These are phyloP conservation scores for Telmatochromis brachygnathus DNA, from an alignment of 2,113 vertebrate genomes.

Conservation along the genomic window DNA sequence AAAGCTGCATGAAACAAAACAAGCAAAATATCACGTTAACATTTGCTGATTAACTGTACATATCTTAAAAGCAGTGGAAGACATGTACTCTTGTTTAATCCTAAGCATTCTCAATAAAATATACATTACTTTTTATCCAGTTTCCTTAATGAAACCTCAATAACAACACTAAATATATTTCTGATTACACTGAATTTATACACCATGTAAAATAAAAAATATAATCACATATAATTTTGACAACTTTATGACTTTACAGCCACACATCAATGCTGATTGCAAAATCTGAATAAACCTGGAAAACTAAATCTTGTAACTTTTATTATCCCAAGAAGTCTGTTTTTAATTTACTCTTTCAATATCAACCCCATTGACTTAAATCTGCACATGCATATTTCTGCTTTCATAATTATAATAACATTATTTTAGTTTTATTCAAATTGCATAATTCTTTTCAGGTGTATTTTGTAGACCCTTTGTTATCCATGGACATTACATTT, in stretches of 20 bases:
- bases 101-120: neutral
- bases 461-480: neutral
- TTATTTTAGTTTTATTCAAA: neutral
- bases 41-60: neutral
- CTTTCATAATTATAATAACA: rapidly evolving
- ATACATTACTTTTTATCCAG: neutral
- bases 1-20: neutral
- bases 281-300: neutral
- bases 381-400: neutral
- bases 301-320: neutral
- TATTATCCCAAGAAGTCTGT: neutral
- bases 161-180: neutral
- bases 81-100: neutral
- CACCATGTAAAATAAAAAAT: neutral
- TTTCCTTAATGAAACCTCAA: neutral
- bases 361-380: neutral
- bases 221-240: rapidly evolving
- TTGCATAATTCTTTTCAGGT: neutral
- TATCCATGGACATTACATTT: neutral
- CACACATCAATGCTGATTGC: neutral
- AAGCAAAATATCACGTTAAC: neutral
- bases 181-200: neutral
- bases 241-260: neutral
- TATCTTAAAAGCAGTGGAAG: neutral
- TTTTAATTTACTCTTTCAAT: neutral